Evolutionary conservation across 2,888 invertebrate genomes (phyloP).

Genomic region (Athetis lepigone): DNA sequence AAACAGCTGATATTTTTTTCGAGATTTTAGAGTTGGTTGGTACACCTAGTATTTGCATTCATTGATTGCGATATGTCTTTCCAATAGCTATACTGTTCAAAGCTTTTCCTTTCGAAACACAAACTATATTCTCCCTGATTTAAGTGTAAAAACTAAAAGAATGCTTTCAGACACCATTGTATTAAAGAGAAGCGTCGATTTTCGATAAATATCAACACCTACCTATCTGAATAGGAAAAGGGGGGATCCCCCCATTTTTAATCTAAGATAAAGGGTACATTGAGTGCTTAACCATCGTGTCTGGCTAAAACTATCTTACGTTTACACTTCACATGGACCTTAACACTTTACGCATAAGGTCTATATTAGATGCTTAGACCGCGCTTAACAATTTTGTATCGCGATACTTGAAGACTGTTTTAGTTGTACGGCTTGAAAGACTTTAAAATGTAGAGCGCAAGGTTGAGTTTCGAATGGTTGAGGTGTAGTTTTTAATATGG

Average conservation of each 20-base stretch:
- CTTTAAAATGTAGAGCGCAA: slow-evolving; percentile 43
- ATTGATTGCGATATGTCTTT: background rate
- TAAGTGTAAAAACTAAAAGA: slow-evolving; percentile 58
- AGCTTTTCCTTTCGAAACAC: slow-evolving; percentile 10
- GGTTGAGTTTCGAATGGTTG: slow-evolving; percentile 57
- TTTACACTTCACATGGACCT: slow-evolving; percentile 35
- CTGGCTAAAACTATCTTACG: slow-evolving; percentile 67
- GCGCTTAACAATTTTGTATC: slow-evolving; percentile 60
- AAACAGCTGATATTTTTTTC: no score
- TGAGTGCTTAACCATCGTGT: slow-evolving; percentile 86
- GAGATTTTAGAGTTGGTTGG: no score
- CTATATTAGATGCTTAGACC: slow-evolving; percentile 10
- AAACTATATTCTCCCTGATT: slow-evolving; percentile 37
- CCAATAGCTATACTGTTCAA: slow-evolving; percentile 14
- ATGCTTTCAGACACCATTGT: slow-evolving; percentile 48
- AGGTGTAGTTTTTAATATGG: slow-evolving; percentile 61
- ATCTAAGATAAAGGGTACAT: slow-evolving; percentile 89
- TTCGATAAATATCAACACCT: slow-evolving; percentile 67
- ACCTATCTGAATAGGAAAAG: slow-evolving; percentile 59
- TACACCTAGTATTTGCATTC: background rate
- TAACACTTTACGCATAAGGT: slow-evolving; percentile 19
- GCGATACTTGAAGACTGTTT: slow-evolving; percentile 65
- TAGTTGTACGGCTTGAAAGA: slow-evolving; percentile 26
- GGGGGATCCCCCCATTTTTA: slow-evolving; percentile 80
- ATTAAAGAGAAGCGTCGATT: slow-evolving; percentile 58